Conservation (phyloP, 2,888 invertebrate genomes). For the Leptothorax acervorum region DNA sequence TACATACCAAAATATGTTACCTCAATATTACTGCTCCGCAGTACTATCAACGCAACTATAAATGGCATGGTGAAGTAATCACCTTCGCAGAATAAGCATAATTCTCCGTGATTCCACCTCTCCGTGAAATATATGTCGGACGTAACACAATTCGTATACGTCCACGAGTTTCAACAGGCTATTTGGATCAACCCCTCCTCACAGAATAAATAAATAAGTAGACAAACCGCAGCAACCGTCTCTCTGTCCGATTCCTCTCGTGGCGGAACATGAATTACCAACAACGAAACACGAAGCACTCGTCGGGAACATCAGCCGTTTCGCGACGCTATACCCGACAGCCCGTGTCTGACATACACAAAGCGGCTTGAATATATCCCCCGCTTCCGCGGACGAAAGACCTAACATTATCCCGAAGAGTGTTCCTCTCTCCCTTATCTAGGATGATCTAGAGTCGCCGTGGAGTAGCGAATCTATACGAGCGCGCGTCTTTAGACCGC, state of each 20-base stretch:
- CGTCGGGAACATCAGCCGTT: constrained; percentile 24
- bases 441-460: constrained; percentile 65
- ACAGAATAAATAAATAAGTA: constrained; percentile 25
- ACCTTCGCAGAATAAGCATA: neutral
- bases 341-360: constrained; percentile 54
- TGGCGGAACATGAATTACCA: constrained; percentile 21
- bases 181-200: neutral
- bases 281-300: constrained; percentile 32
- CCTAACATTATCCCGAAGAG: constrained; percentile 65
- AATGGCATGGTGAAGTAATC: neutral
- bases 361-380: constrained; percentile 47
- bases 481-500: constrained; percentile 33
- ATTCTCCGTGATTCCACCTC: neutral
- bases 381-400: constrained; percentile 26
- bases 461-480: constrained; percentile 58
- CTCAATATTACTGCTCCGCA: too few relatives aligned
- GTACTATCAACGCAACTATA: neutral
- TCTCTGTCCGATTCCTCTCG: neutral
- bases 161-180: neutral
- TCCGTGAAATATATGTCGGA: neutral
- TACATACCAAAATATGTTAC: too few relatives aligned
- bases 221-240: constrained; percentile 7
- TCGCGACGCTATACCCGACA: constrained; percentile 26
- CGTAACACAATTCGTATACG: neutral
- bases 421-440: constrained; percentile 64